phyloP scores from a whole-genome alignment of 2,113 vertebrate genomes.

The Corythornis cristatus region DNA sequence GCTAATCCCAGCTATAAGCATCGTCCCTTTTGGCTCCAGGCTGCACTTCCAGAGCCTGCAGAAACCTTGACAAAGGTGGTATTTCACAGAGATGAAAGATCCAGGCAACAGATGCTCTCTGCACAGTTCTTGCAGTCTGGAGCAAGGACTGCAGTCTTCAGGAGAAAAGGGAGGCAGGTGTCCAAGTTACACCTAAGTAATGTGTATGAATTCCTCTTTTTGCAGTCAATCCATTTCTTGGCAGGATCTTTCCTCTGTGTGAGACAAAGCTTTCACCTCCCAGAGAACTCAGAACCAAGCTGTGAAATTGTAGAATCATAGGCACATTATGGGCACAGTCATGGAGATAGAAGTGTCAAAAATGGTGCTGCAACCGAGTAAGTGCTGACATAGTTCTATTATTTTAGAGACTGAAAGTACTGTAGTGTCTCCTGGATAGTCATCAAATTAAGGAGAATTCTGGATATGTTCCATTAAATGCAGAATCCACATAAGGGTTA shows the following conservation, averaged over 20 bases:
- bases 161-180: neutral
- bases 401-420: neutral
- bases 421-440: neutral
- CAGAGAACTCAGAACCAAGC: neutral
- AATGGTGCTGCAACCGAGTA: neutral
- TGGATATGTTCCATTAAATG: neutral
- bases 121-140: neutral
- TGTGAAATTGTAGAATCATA: neutral
- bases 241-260: neutral
- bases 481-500: neutral
- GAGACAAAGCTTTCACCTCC: neutral
- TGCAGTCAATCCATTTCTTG: neutral
- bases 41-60: neutral
- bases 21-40: neutral
- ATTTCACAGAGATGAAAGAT: neutral
- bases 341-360: neutral
- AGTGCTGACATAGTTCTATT: neutral
- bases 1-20: neutral
- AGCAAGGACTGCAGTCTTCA: neutral
- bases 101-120: neutral
- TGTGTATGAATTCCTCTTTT: neutral
- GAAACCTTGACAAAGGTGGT: neutral
- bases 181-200: neutral
- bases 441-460: neutral
- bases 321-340: neutral